Base-by-base conservation (phyloP, 2,888 invertebrate species). In the Oscheius sp. region DNA sequence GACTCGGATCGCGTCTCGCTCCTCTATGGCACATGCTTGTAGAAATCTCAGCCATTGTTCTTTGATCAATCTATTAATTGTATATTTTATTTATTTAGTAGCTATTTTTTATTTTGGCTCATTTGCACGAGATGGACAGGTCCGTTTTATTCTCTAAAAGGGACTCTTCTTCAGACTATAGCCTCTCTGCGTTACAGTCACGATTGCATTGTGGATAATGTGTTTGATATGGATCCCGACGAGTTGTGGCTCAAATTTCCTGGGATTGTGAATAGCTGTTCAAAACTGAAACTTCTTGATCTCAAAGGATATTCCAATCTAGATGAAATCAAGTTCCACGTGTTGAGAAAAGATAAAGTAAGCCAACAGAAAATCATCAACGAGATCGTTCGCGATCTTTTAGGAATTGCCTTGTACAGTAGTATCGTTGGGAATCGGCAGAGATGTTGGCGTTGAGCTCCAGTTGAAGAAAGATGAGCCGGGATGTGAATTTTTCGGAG, bases 381-480 rank as follows among this genome's bases (percentile, higher is more conserved):
- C 39, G 42, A 58, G n/a, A 25, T 1, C 6, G 20, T n/a, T n/a
- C n/a, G n/a, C n/a, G n/a, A n/a, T 3, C 8, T 10, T 45, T n/a
- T n/a, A 61, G 61, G 27, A 61, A 25, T 17, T 15, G 1, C 25
- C 17, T 3, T 78, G 77, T 34, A 69, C 72, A 0, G 69, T 78
- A n/a, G 53, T 78, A 15, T 78, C 77, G 0, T 64, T 78, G 8
- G 77, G 77, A 34, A 72, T 78, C 23, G 77, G 77, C 20, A 78
- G 75, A 55, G 77, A 78, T 65, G 75, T 78, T n/a, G 73, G 71
- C 34, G 75, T 75, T 15, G 77, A 78, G 53, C 64, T 69, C 58
- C 58, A 63, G 17, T 72, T 78, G 73, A 73, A 72, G 48, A 64
- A 45, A 20, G 42, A 68, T 23, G 37, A 75, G 65, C 73, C 72